Evolutionary conservation across 2,113 vertebrate genomes (phyloP).

Genomic region (Aleadryas rufinucha): DNA sequence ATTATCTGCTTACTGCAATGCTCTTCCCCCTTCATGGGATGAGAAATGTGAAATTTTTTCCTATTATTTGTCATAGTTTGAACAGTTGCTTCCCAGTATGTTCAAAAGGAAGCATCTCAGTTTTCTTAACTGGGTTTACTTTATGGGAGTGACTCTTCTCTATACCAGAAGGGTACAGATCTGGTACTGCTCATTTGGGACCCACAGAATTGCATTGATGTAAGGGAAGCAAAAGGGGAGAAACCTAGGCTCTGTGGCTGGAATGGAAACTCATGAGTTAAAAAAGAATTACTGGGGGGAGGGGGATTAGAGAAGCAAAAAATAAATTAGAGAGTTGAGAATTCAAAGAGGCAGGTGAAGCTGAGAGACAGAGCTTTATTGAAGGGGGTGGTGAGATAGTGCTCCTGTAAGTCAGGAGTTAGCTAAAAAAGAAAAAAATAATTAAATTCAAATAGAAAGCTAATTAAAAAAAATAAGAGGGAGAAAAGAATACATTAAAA

Average conservation of each 20-base stretch:
- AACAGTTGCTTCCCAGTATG: neutral
- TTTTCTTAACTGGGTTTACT: neutral
- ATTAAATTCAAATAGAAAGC: constrained; percentile 54
- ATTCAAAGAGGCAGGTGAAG: constrained; percentile 37
- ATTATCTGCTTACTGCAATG: neutral
- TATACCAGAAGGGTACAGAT: neutral
- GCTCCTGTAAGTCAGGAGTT: constrained; percentile 15
- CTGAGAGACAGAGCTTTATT: constrained; percentile 39
- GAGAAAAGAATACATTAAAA: constrained; percentile 53
- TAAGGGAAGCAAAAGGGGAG: neutral
- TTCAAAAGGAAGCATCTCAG: neutral
- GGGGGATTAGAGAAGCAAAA: neutral
- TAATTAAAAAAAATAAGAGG: constrained; percentile 49
- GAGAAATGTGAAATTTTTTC: neutral
- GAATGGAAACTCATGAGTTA: neutral
- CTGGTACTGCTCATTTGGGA: neutral
- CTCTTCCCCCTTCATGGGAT: neutral
- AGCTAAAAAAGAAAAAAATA: constrained; percentile 51
- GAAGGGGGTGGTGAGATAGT: constrained; percentile 38
- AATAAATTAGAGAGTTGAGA: neutral
- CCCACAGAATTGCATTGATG: neutral
- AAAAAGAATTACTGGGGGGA: neutral
- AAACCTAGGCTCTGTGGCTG: neutral
- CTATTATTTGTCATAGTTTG: neutral
- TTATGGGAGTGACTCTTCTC: neutral